A percentile compares a stretch with the other conserved stretches of the same genome.
phyloP scores from a whole-genome alignment of 2,797 vertebrate species.

The Ficedula albicollis region DNA sequence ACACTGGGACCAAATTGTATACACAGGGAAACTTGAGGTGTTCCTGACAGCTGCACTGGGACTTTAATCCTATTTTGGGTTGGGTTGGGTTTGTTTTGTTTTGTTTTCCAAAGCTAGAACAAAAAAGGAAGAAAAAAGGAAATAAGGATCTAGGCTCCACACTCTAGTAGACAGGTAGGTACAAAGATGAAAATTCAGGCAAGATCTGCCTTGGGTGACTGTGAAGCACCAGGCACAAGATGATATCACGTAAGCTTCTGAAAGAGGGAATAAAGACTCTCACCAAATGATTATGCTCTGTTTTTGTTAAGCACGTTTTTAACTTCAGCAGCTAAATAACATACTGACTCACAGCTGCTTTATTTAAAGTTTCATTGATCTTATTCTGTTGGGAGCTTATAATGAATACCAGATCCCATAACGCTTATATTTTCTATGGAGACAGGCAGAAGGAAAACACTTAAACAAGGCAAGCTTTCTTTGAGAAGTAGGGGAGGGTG shows the following conservation, averaged over 20 bases:
- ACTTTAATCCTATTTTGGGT: not conserved
- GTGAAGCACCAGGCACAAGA: not conserved
- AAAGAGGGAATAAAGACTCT: not conserved
- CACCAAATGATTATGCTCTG: not conserved
- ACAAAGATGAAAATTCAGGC: not conserved
- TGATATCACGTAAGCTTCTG: accelerated
- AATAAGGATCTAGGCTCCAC: not conserved
- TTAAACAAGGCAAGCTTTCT: slow-evolving; percentile 46
- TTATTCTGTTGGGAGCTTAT: slow-evolving; percentile 18
- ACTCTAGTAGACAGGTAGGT: not conserved
- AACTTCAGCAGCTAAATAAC: not conserved
- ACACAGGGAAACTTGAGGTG: too few species aligned
- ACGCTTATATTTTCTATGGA: slow-evolving; percentile 12
- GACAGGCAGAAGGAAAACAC: not conserved
- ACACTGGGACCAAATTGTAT: accelerated
- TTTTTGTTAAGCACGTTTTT: not conserved
- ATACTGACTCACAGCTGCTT: not conserved
- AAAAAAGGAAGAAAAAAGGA: not conserved
- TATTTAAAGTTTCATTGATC: slow-evolving; percentile 32
- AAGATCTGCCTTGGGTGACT: not conserved
- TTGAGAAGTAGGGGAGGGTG: not conserved
- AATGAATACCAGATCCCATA: slow-evolving; percentile 31
- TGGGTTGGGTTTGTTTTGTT: not conserved
- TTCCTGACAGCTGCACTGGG: not conserved
- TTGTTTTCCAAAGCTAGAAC: not conserved